A percentile compares a stretch with the other conserved stretches of the same genome.
phyloP scores from a whole-genome alignment of 2,113 vertebrate species.

The Mormyrus iriodes region DNA sequence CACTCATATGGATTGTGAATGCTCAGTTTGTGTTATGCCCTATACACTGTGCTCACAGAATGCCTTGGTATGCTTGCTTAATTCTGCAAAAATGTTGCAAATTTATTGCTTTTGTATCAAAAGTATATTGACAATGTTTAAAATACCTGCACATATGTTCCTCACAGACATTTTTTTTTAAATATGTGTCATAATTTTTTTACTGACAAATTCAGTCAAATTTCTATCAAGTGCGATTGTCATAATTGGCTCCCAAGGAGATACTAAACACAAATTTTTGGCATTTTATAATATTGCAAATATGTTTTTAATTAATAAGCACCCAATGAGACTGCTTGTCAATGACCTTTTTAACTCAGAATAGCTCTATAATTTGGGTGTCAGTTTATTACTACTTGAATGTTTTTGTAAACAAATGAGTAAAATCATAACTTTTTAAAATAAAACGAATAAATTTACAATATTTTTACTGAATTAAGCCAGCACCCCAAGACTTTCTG shows the following conservation, averaged over 20 bases:
- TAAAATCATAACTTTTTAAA: neutral
- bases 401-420: neutral
- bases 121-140: neutral
- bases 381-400: neutral
- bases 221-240: neutral
- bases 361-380: neutral
- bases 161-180: neutral
- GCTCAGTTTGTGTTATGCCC: neutral
- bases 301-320: neutral
- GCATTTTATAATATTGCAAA: neutral
- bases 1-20: neutral
- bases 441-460: neutral
- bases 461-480: neutral
- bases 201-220: neutral
- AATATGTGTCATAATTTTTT: neutral
- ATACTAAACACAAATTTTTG: neutral
- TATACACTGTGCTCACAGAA: neutral
- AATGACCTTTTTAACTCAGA: neutral
- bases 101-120: neutral
- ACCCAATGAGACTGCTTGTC: neutral
- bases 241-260: neutral
- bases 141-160: neutral
- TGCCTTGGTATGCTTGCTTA: neutral
- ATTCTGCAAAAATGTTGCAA: neutral
- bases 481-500: neutral